These are phyloP conservation scores for Oscheius sp. DNA, from an alignment of 1,140 invertebrate species.

Conservation along the genomic window DNA sequence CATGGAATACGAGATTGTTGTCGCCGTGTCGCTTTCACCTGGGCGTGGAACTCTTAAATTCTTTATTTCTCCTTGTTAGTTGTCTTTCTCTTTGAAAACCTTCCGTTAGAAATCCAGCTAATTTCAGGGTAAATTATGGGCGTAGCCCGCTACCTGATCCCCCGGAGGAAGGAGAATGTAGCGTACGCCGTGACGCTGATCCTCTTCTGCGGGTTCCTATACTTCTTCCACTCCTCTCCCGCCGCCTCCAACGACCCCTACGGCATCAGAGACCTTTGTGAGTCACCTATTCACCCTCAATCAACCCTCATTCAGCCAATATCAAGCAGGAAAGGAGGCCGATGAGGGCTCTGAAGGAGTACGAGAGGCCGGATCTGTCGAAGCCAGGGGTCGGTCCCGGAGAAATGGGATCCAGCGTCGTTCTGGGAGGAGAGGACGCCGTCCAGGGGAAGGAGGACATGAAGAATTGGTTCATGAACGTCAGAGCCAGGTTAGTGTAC, in stretches of 20 bases:
- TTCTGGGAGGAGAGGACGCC: conserved; percentile 29
- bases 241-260: no score
- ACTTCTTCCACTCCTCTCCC: conserved; percentile 41
- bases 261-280: no score
- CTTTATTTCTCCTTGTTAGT: no score
- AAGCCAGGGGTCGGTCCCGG: conserved; percentile 17
- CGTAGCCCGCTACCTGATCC: conserved; percentile 6
- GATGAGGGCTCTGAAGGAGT: neutral
- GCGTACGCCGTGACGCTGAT: conserved; percentile 29
- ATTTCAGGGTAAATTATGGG: no score
- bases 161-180: conserved; percentile 37
- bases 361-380: neutral
- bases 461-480: conserved; percentile 46
- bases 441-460: conserved; percentile 31
- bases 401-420: conserved; percentile 28
- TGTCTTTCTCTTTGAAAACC: no score
- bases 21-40: no score
- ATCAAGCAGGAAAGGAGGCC: neutral
- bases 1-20: no score
- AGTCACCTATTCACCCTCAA: no score
- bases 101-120: no score
- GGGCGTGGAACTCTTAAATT: no score
- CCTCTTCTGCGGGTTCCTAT: conserved; percentile 21
- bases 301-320: neutral
- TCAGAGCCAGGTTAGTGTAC: conserved; percentile 31